Conservation (phyloP, 2,113 vertebrate genomes). For the Amia ocellicauda region DNA sequence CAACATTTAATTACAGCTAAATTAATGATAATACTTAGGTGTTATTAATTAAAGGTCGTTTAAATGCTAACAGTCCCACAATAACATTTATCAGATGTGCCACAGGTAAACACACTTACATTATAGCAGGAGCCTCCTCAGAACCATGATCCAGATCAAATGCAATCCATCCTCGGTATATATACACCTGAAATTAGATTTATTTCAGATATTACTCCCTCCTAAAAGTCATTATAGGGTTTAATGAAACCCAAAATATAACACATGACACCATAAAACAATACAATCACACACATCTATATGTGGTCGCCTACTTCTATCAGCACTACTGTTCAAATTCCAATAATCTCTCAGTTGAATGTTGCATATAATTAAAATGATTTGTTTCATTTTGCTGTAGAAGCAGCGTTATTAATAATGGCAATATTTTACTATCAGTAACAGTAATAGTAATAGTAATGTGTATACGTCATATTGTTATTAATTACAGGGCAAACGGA, state of each 20-base stretch:
- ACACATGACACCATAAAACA: slow-evolving; percentile 13
- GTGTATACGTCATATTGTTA: no score
- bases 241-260: not conserved
- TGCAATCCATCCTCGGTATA: slow-evolving; percentile 2
- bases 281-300: no score
- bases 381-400: no score
- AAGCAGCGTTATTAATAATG: no score
- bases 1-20: not conserved
- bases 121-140: slow-evolving; percentile 25
- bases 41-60: slow-evolving; percentile 34
- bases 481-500: no score
- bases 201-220: not conserved
- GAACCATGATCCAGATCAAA: no score
- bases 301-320: no score
- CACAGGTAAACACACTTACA: slow-evolving; percentile 24
- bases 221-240: slow-evolving; percentile 5
- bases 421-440: no score
- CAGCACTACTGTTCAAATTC: no score
- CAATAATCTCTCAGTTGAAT: no score
- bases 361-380: no score
- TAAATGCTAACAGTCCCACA: slow-evolving; percentile 30
- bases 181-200: not conserved
- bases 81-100: slow-evolving; percentile 22
- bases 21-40: not conserved
- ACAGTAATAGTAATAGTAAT: no score